phyloP scores from a whole-genome alignment of 2,797 vertebrate species.

The Eulemur coronatus region DNA sequence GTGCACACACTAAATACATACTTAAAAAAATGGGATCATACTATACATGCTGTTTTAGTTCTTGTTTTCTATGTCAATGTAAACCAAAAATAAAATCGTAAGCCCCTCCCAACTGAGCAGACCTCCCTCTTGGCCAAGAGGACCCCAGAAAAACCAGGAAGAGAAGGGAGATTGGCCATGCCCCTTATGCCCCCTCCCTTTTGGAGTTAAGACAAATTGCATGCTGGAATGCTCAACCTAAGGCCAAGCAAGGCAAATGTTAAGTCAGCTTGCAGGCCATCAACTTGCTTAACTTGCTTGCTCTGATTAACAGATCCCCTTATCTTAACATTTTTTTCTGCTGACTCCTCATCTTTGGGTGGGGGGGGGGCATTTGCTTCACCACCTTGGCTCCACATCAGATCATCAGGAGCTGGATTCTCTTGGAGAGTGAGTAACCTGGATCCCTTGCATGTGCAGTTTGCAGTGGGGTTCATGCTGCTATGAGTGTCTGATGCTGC shows the following conservation, averaged over 20 bases:
- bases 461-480: too few relatives aligned
- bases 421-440: too few relatives aligned
- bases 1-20: not conserved
- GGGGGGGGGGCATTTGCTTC: too few relatives aligned
- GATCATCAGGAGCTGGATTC: too few relatives aligned
- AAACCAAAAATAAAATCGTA: not conserved
- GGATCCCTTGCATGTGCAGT: too few relatives aligned
- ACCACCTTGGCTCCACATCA: too few relatives aligned
- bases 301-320: not conserved
- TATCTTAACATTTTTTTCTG: not conserved
- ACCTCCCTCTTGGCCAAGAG: not conserved
- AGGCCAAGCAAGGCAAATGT: not conserved
- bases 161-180: not conserved
- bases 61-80: not conserved
- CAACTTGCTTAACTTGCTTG: not conserved
- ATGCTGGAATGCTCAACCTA: not conserved
- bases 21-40: not conserved
- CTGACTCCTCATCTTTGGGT: not conserved
- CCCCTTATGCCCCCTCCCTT: not conserved
- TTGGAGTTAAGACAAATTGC: not conserved
- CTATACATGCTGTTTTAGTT: not conserved
- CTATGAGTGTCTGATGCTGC: too few relatives aligned
- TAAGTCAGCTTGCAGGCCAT: not conserved
- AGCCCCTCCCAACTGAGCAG: not conserved
- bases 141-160: not conserved